Evolutionary conservation across 2,797 vertebrate species (phyloP).

Genomic region (Dendrocincla fuliginosa): DNA sequence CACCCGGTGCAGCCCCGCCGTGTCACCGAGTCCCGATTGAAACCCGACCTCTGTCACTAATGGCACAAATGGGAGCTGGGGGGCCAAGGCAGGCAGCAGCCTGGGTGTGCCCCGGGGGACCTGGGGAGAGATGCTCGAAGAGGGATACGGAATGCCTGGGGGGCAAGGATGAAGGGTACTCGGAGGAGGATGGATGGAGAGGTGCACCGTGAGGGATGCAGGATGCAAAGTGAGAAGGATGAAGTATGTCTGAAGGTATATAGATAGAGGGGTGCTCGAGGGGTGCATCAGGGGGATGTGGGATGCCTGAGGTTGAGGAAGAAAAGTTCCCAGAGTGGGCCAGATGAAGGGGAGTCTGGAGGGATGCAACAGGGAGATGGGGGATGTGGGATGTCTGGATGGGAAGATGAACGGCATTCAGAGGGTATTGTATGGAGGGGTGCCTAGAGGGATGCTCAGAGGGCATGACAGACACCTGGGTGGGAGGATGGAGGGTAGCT

Average conservation of each 20-base stretch:
- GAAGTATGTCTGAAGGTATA: background rate
- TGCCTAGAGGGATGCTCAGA: background rate
- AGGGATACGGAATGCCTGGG: background rate
- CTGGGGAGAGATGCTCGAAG: background rate
- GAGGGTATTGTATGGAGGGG: background rate
- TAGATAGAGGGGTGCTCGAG: background rate
- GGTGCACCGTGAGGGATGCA: background rate
- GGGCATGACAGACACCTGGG: no score
- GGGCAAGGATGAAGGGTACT: background rate
- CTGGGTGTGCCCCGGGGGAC: background rate
- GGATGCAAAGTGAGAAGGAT: background rate
- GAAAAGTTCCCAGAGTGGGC: background rate
- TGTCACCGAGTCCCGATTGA: constrained; percentile 67
- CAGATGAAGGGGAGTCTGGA: background rate
- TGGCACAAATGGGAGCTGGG: constrained; percentile 69
- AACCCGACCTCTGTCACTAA: constrained; percentile 72
- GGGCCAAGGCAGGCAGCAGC: background rate
- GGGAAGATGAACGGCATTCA: background rate
- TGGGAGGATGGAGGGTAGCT: background rate
- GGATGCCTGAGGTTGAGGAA: background rate
- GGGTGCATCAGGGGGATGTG: no score
- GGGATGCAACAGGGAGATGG: no score
- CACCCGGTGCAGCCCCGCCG: constrained; percentile 49
- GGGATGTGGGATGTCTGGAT: no score
- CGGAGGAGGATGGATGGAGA: background rate